A percentile compares a stretch with the other conserved stretches of the same genome.
These are phyloP conservation scores for Sebastes hopkinsi DNA, from an alignment of 2,797 vertebrate genomes.

Conservation along the genomic window DNA sequence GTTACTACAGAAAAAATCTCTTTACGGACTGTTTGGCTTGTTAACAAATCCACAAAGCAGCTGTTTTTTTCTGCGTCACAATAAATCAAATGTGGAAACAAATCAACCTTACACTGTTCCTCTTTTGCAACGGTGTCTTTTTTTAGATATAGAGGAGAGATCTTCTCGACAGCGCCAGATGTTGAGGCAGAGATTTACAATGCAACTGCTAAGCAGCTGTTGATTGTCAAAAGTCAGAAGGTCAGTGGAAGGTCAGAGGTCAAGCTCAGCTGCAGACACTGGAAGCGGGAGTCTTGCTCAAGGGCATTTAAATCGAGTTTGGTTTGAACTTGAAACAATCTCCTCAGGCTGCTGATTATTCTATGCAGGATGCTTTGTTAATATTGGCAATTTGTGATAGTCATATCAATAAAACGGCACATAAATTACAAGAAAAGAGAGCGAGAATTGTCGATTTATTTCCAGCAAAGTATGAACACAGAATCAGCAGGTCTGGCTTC, in stretches of 20 bases:
- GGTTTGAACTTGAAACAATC: background rate
- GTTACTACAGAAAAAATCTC: too few species aligned
- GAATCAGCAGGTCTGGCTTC: conserved; percentile 6
- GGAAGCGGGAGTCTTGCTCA: background rate
- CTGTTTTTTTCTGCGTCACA: background rate
- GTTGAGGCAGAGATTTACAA: background rate
- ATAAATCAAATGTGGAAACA: background rate
- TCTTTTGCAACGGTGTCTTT: background rate
- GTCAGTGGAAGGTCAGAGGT: background rate
- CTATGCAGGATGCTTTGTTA: background rate
- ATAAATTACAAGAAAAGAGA: background rate
- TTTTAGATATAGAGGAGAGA: background rate
- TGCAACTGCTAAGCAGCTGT: background rate
- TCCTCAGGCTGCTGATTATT: background rate
- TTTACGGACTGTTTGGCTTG: background rate
- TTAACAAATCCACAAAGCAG: background rate
- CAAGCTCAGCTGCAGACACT: background rate
- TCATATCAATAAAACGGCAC: background rate
- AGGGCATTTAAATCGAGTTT: background rate
- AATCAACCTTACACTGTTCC: background rate
- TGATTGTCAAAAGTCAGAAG: background rate
- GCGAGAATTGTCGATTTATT: background rate
- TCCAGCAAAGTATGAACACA: background rate
- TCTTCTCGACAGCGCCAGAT: background rate
- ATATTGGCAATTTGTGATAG: background rate